Evolutionary conservation across 2,113 vertebrate genomes (phyloP), one percentile per base, ranked within the genome.

Genomic region (Alosa alosa): DNA sequence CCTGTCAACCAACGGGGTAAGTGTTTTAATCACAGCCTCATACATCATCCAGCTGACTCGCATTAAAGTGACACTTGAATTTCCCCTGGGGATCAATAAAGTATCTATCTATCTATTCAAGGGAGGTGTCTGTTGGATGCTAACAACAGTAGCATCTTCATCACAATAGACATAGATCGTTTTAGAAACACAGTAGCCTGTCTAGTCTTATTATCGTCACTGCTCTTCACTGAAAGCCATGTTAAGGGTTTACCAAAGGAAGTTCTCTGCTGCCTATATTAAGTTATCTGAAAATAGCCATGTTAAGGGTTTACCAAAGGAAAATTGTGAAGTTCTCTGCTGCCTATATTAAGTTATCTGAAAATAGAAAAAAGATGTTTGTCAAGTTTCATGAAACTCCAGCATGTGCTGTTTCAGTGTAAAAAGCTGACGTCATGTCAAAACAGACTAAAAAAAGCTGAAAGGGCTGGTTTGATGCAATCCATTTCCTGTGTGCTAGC

Each of bases 1-100:
- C 98, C 98, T 0, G 97, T 99, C 91, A 99, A 99, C 92, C 98
- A 99, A 93, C 96, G 98, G 98, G 98, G 98, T 99, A 93, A 95
- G 95, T 84, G 20, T 82, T 75, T 47, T 39, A 60, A 22, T 45
- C 31, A 46, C 55, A 22, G 41, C 13, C 7, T 25, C 25, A 25
- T 18, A 45, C 22, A 44, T 60, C 9, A 20, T 20, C 31, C 49
- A 1, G 17, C 9, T 31, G 47, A 25, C 36, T 15, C 15, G 50
- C 36, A 64, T 44, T 39, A 36, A n/a, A 46, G 13, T 3, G 5
- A 49, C 8, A 22, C 31, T 41, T n/a, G n/a, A n/a, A n/a, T n/a
- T n/a, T n/a, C n/a, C n/a, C n/a, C n/a, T n/a, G n/a, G n/a, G n/a
- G n/a, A n/a, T n/a, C n/a, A n/a, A n/a, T n/a, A n/a, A n/a, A n/a